phyloP scores from a whole-genome alignment of 2,888 invertebrate species.

The Hydrotaea cyrtoneurina region DNA sequence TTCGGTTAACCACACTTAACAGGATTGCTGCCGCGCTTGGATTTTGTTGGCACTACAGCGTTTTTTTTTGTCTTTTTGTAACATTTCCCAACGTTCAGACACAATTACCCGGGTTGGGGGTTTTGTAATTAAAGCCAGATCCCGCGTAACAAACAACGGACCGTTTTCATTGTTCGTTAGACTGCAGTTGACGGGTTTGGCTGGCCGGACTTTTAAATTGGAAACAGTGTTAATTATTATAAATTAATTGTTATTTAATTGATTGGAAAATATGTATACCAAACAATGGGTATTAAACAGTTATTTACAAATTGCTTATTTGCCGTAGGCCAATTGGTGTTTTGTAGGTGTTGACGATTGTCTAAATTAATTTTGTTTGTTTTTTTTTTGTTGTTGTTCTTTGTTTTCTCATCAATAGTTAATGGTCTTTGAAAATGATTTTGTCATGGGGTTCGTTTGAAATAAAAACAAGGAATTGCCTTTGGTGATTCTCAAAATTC shows the following conservation, averaged over 20 bases:
- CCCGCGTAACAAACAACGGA: not conserved
- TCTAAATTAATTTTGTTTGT: not conserved
- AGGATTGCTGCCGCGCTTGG: not conserved
- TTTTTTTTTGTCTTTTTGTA: slow-evolving; percentile 56
- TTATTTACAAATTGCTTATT: not conserved
- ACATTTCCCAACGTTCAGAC: not conserved
- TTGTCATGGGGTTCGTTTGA: too few relatives aligned
- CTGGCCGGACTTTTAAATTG: not conserved
- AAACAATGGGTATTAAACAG: not conserved
- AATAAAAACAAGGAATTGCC: too few relatives aligned
- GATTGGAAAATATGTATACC: not conserved
- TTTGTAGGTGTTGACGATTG: not conserved
- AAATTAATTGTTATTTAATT: slow-evolving; percentile 30
- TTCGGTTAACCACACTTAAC: slow-evolving; percentile 26
- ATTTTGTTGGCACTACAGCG: too few relatives aligned
- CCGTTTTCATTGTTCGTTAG: slow-evolving; percentile 17
- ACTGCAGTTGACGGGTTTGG: not conserved
- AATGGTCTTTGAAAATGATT: not conserved
- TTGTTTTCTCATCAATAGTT: not conserved
- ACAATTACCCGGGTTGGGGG: not conserved
- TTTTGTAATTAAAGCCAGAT: not conserved
- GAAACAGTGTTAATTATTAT: slow-evolving; percentile 12
- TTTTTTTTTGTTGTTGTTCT: too few relatives aligned
- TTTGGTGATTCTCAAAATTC: too few relatives aligned
- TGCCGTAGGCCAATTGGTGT: not conserved